Evolutionary conservation across 2,113 vertebrate species (phyloP), one percentile per base, ranked within the genome.

Genomic region (Austrofundulus limnaeus): DNA sequence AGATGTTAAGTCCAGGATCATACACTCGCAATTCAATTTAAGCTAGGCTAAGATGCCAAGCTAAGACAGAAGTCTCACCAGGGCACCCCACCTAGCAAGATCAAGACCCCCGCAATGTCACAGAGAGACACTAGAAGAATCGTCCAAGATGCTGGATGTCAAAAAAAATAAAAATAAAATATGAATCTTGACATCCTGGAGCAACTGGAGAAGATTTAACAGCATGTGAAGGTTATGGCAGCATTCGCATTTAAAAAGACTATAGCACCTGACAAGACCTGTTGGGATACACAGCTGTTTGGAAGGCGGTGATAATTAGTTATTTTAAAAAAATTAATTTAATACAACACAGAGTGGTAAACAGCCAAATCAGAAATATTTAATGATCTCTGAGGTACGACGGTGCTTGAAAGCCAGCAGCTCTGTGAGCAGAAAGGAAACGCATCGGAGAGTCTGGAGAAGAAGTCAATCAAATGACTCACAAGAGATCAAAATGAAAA

Each of bases 1-100:
- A 48, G 31, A 43, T 43, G 31, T 23, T 61, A 37, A 49, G 61
- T 34, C 49, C 3, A 53, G 8, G n/a, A 53, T 53, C 39, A 34
- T 64, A 21, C 39, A 45, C 23, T 64, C 28, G 20, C 38, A 45
- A 37, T 53, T 31, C 17, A 34, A 21, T 53, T 53, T 43, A 64
- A 64, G 34, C 49, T 43, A 17, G 24, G 24, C 39, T 11, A 19
- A 63, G 37, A 52, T 5, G 19, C 37, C 60, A n/a, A 41, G 47
- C 50, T 11, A 52, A 34, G 49, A 43, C 49, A 53, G 20, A 21
- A 45, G 49, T 45, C 23, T 51, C 41, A 45, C n/a, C 19, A 43
- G 23, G 24, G 14, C 39, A 20, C 41, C 61, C 61, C 25, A 43
- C n/a, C 49, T 21, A 45, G 49, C 38, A 28, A 52, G 39, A 52